phyloP scores from a whole-genome alignment of 2,113 vertebrate genomes.

The Rallus limicola region DNA sequence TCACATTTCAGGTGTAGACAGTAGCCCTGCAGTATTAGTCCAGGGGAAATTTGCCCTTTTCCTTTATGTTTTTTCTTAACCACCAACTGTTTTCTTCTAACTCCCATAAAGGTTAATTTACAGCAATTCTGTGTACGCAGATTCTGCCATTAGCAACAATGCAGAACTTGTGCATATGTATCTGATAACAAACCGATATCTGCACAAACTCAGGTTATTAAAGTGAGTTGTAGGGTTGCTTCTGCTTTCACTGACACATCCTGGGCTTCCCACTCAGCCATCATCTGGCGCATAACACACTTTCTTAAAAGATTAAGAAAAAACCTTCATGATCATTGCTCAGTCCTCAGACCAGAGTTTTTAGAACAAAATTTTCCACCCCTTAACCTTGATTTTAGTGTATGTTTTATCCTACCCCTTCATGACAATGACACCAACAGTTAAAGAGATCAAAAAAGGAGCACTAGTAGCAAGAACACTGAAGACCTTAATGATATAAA shows the following conservation, averaged over 20 bases:
- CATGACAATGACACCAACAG: constrained; percentile 63
- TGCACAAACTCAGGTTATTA: background rate
- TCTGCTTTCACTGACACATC: background rate
- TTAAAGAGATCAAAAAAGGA: constrained; percentile 57
- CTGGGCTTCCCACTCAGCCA: background rate
- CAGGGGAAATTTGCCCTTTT: background rate
- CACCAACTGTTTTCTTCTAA: background rate
- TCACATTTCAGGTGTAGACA: background rate
- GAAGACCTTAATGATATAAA: constrained; percentile 56
- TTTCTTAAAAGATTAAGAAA: constrained; percentile 60
- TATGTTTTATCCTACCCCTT: constrained; percentile 70
- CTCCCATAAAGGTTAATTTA: background rate
- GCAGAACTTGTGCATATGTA: background rate
- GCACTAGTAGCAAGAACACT: constrained; percentile 15
- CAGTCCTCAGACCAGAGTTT: constrained; percentile 34
- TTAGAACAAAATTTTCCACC: constrained; percentile 58
- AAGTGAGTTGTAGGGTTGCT: background rate
- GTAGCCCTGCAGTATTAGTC: background rate
- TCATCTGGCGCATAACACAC: background rate
- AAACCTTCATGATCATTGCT: constrained; percentile 46
- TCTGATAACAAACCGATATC: background rate
- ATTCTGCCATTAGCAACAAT: background rate
- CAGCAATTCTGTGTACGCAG: background rate
- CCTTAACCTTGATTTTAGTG: constrained; percentile 44
- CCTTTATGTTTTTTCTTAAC: background rate